phyloP scores from a whole-genome alignment of 1,140 invertebrate genomes.

The Pseudomyrmex sp. region DNA sequence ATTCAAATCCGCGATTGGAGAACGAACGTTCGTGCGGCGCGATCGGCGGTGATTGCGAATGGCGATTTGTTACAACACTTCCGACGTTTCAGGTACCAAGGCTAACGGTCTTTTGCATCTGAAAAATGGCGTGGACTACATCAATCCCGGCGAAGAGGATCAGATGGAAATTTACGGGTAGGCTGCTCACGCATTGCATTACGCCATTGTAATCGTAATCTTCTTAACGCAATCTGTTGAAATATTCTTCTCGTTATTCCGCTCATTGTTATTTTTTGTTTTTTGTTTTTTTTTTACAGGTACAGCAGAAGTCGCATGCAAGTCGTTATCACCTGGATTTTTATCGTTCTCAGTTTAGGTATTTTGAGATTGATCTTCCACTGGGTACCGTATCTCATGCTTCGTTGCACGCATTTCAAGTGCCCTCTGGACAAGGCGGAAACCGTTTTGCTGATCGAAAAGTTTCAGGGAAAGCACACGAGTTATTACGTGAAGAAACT shows the following conservation, averaged over 20 bases:
- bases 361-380: slow-evolving; percentile 88
- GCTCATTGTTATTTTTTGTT: no score
- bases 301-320: slow-evolving; percentile 84
- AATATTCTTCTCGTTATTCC: neutral
- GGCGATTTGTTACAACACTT: neutral
- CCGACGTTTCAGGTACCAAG: slow-evolving; percentile 79
- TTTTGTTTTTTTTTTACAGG: slow-evolving; percentile 79
- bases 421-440: slow-evolving; percentile 87
- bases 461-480: slow-evolving; percentile 86
- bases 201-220: neutral
- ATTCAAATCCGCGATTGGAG: slow-evolving; percentile 5
- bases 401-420: slow-evolving; percentile 86
- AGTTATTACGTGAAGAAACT: slow-evolving; percentile 86
- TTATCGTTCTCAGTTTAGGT: slow-evolving; percentile 87
- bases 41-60: neutral
- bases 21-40: slow-evolving; percentile 21
- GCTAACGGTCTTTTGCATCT: slow-evolving; percentile 80
- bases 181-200: slow-evolving; percentile 2
- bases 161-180: slow-evolving; percentile 88
- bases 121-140: slow-evolving; percentile 85
- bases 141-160: slow-evolving; percentile 89
- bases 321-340: slow-evolving; percentile 86
- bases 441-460: slow-evolving; percentile 87
- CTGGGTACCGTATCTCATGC: slow-evolving; percentile 88
- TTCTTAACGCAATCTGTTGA: neutral